Evolutionary conservation across 2,888 invertebrate species (phyloP).

Genomic region (Cataglyphis cursor): DNA sequence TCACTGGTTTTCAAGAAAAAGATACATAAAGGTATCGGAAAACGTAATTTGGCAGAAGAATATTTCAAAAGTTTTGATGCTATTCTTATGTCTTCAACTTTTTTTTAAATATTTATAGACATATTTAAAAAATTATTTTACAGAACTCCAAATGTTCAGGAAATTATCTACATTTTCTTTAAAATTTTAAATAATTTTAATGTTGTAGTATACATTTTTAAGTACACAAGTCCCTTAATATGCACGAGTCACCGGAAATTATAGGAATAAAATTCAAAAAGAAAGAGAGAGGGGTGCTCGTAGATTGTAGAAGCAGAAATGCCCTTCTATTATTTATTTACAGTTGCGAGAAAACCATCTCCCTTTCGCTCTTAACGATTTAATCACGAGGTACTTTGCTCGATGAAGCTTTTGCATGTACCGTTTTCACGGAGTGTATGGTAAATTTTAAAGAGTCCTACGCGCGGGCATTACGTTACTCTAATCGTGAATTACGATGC

Average conservation of each 20-base stretch:
- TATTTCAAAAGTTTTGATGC: neutral
- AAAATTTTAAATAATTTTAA: neutral
- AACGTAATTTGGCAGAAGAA: neutral
- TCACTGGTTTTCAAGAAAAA: neutral
- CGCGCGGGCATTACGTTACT: conserved; percentile 36
- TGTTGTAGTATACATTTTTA: neutral
- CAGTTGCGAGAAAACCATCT: neutral
- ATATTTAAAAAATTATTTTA: conserved; percentile 3
- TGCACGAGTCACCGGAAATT: neutral
- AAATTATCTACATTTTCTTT: neutral
- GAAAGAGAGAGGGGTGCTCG: neutral
- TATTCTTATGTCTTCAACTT: neutral
- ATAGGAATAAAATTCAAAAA: neutral
- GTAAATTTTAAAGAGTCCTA: conserved; percentile 58
- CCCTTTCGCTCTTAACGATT: conserved; percentile 15
- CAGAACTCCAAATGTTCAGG: neutral
- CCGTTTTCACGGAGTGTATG: conserved; percentile 24
- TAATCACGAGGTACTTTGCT: conserved; percentile 27
- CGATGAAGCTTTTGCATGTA: conserved; percentile 45
- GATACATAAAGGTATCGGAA: neutral
- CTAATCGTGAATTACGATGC: conserved; percentile 71
- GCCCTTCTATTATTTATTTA: conserved; percentile 18
- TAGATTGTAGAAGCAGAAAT: conserved; percentile 5
- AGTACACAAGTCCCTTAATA: neutral
- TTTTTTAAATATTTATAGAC: neutral